A percentile compares a stretch with the other conserved stretches of the same genome.
phyloP scores from a whole-genome alignment of 2,797 vertebrate species.

The Odontamblyopus lacepedii region DNA sequence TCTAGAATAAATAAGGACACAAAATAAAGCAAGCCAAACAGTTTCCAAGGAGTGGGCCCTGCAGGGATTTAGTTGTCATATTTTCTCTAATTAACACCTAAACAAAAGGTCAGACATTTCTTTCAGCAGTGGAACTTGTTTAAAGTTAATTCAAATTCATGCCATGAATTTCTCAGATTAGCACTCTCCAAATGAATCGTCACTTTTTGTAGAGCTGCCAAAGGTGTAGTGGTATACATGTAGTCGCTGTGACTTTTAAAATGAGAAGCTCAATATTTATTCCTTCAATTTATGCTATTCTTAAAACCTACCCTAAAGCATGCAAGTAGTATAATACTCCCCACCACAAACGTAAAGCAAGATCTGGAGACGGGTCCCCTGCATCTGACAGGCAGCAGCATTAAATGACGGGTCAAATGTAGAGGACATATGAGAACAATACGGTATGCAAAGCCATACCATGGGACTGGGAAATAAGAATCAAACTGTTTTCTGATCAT shows the following conservation, averaged over 20 bases:
- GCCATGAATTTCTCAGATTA: too few relatives aligned
- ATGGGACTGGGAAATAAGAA: too few relatives aligned
- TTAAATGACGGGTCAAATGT: too few relatives aligned
- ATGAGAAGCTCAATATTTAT: background rate
- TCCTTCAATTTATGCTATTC: background rate
- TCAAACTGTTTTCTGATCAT: too few relatives aligned
- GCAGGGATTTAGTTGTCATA: constrained; percentile 42
- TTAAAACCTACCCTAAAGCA: background rate
- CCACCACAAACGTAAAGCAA: background rate
- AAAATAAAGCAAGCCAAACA: constrained; percentile 35
- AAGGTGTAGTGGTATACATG: constrained; percentile 19
- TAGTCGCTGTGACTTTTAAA: constrained; percentile 28
- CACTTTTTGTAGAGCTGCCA: too few relatives aligned
- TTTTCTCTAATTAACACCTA: constrained; percentile 56
- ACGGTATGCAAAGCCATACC: too few relatives aligned
- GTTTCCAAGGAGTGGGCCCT: constrained; percentile 29
- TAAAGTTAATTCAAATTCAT: constrained; percentile 7
- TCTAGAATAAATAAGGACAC: constrained; percentile 20
- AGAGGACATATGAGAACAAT: too few relatives aligned
- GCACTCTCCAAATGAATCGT: too few relatives aligned
- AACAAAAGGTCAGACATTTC: constrained; percentile 59
- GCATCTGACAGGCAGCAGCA: too few relatives aligned
- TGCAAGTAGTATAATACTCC: background rate
- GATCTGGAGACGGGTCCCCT: background rate
- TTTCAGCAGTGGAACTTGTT: constrained; percentile 38